Conservation (phyloP, 1,140 invertebrate genomes). For the Thaumetopoea pityocampa region DNA sequence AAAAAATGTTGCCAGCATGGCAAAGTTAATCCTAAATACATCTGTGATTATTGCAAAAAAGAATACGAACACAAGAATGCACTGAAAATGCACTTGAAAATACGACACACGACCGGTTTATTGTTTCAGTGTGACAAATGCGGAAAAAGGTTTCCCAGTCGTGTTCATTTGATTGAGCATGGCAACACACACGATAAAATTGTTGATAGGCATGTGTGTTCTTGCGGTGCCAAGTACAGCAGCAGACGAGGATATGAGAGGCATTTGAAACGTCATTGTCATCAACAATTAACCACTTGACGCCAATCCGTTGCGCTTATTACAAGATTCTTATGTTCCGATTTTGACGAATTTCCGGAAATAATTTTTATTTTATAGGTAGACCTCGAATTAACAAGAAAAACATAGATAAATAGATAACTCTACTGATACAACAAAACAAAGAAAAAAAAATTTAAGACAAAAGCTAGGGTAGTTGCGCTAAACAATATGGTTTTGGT, state of each 20-base stretch:
- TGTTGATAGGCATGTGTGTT: slow-evolving; percentile 25
- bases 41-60: slow-evolving; percentile 32
- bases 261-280: slow-evolving; percentile 20
- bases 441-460: too few relatives aligned
- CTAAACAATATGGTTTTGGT: too few relatives aligned
- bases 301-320: too few relatives aligned
- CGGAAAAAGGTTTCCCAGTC: slow-evolving; percentile 26
- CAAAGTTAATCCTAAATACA: slow-evolving; percentile 6
- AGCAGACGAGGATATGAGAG: slow-evolving; percentile 28
- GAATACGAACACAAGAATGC: slow-evolving; percentile 20
- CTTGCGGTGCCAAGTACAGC: slow-evolving; percentile 27
- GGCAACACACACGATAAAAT: slow-evolving; percentile 29
- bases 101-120: slow-evolving; percentile 13
- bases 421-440: too few relatives aligned
- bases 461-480: too few relatives aligned
- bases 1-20: slow-evolving; percentile 9
- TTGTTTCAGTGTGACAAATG: slow-evolving; percentile 30
- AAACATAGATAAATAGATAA: too few relatives aligned
- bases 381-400: too few relatives aligned
- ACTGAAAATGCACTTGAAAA: slow-evolving; percentile 25
- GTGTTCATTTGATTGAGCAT: slow-evolving; percentile 26
- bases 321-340: too few relatives aligned
- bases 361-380: too few relatives aligned
- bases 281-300: background rate
- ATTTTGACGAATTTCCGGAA: too few relatives aligned